A percentile compares a stretch with the other conserved stretches of the same genome.
Evolutionary conservation across 1,140 invertebrate genomes (phyloP).

Genomic region (Sitodiplosis mosellana): DNA sequence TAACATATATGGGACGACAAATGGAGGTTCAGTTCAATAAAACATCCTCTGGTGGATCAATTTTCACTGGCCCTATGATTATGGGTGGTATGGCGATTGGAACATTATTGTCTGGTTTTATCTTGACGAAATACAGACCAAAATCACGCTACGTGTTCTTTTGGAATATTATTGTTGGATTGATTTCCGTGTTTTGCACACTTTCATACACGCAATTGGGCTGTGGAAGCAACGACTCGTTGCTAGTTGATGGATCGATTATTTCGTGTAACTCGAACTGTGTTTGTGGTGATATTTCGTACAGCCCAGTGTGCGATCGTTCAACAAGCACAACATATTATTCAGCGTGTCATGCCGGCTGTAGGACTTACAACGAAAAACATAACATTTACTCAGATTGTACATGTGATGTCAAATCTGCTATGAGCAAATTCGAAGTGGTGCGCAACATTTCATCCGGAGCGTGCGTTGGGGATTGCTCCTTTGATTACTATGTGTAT

Average conservation of each 20-base stretch:
- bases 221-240: conserved; percentile 24
- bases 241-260: conserved; percentile 24
- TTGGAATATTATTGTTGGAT: conserved; percentile 44
- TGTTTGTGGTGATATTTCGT: conserved; percentile 31
- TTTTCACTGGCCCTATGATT: conserved; percentile 38
- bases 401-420: background rate
- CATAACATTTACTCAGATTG: background rate
- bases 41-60: conserved; percentile 37
- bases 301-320: conserved; percentile 37
- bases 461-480: conserved; percentile 33
- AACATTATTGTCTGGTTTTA: conserved; percentile 37
- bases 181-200: conserved; percentile 37
- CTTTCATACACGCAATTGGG: conserved; percentile 35
- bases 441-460: conserved; percentile 19
- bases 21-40: conserved; percentile 48
- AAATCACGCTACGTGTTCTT: conserved; percentile 33
- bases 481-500: conserved; percentile 23
- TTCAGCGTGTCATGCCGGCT: conserved; percentile 43
- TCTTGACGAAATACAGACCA: conserved; percentile 42
- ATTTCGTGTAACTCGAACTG: conserved; percentile 32
- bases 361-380: conserved; percentile 11
- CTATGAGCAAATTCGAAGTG: background rate
- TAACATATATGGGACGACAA: conserved; percentile 51
- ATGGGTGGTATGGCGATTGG: conserved; percentile 38
- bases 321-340: conserved; percentile 33